A percentile compares a stretch with the other conserved stretches of the same genome.
These are phyloP conservation scores for Pristiophorus japonicus DNA, from an alignment of 2,113 vertebrate species.

Conservation along the genomic window DNA sequence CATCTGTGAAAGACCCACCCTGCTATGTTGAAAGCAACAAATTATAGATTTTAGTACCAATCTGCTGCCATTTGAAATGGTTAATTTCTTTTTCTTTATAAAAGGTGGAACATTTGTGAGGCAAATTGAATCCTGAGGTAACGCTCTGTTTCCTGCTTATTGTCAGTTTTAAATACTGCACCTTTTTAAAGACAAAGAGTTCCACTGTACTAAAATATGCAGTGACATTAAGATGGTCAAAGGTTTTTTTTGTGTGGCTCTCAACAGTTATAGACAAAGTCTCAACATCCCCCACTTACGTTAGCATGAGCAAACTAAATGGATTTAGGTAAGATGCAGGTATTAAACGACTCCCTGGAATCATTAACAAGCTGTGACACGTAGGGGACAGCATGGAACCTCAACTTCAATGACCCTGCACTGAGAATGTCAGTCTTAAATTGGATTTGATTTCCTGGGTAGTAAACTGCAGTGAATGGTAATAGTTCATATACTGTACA, in stretches of 20 bases:
- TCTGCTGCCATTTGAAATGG: not conserved
- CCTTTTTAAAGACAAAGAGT: not conserved
- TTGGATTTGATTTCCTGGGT: conserved; percentile 26
- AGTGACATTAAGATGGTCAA: not conserved
- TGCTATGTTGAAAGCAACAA: not conserved
- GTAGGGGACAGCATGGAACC: conserved; percentile 15
- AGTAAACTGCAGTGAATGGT: conserved; percentile 15
- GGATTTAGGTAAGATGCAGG: not conserved
- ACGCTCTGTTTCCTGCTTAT: not conserved
- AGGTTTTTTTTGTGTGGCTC: not conserved
- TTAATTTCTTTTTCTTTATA: not conserved
- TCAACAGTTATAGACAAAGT: not conserved
- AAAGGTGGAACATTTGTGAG: not conserved
- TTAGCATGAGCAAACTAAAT: not conserved
- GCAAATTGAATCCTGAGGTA: not conserved
- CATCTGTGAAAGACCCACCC: not conserved
- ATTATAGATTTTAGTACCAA: conserved; percentile 2
- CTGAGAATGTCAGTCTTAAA: conserved; percentile 26
- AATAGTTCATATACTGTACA: conserved; percentile 18
- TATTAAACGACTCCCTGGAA: not conserved
- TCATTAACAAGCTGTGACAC: not conserved
- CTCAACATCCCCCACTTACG: not conserved
- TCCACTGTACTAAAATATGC: not conserved
- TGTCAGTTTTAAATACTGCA: not conserved
- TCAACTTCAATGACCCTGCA: conserved; percentile 18